Evolutionary conservation across 2,888 invertebrate genomes (phyloP).

Genomic region (Hybos culiciformis): DNA sequence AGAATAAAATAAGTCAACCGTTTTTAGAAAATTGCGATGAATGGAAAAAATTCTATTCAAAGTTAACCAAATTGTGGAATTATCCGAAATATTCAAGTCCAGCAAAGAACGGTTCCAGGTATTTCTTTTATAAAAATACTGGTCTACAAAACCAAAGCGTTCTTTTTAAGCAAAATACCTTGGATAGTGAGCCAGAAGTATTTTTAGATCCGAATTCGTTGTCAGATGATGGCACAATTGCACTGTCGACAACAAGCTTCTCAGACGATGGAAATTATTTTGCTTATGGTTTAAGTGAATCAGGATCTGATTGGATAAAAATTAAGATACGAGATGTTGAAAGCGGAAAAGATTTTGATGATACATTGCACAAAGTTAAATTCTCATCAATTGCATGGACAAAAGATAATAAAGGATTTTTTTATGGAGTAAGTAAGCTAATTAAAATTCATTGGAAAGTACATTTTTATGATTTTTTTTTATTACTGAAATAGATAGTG

Average conservation of each 20-base stretch:
- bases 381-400: slow-evolving; percentile 89
- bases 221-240: slow-evolving; percentile 82
- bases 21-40: slow-evolving; percentile 66
- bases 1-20: slow-evolving; percentile 78
- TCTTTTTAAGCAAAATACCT: slow-evolving; percentile 69
- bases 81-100: slow-evolving; percentile 93
- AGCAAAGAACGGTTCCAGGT: slow-evolving; percentile 57
- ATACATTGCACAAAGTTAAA: slow-evolving; percentile 82
- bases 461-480: too few species aligned
- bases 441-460: too few species aligned
- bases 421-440: slow-evolving; percentile 60
- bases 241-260: slow-evolving; percentile 60
- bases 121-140: slow-evolving; percentile 85
- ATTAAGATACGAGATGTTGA: slow-evolving; percentile 67
- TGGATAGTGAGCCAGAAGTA: slow-evolving; percentile 61
- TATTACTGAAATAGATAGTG: too few species aligned
- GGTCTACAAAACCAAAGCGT: slow-evolving; percentile 98
- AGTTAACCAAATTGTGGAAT: slow-evolving; percentile 85
- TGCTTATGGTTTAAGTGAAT: slow-evolving; percentile 83
- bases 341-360: slow-evolving; percentile 69
- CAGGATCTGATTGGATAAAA: slow-evolving; percentile 94
- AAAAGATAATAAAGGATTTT: slow-evolving; percentile 86
- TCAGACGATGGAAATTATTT: slow-evolving; percentile 80
- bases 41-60: slow-evolving; percentile 56
- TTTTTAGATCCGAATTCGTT: slow-evolving; percentile 93